Evolutionary conservation across 2,113 vertebrate species (phyloP), one percentile per base, ranked within the genome.

Genomic region (Ramphastos sulfuratus): DNA sequence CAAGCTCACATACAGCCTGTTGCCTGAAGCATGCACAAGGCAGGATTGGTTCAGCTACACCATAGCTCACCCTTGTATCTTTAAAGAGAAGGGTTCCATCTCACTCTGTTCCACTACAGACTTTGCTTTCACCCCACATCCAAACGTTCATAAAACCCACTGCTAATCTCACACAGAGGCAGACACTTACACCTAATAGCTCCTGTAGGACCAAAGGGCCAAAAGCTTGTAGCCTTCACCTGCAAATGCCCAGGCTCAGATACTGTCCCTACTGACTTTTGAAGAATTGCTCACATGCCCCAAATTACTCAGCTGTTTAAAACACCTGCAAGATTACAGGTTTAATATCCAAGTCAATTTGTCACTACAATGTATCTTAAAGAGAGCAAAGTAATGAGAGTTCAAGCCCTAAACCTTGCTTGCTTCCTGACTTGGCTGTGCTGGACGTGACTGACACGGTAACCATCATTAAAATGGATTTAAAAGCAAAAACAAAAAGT

Each of bases 31-130:
- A 5, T 8, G 46, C 4, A 1, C 0, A 2, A 58, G 48, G 55
- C 39, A 20, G 0, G 0, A 61, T 30, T 0, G 11, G 46, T 33
- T 67, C 48, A 58, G 42, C 35, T 33, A 8, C 0, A 0, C 13
- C 3, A 0, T 27, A 33, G 44, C 28, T 83, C 20, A 3, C 13
- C 28, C 25, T 17, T 5, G 1, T 5, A 21, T 56, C n/a, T 37
- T 55, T 12, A 18, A 48, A 60, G 11, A 70, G 63, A 39, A 81
- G 28, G 25, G 27, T 42, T 44, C 6, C 33, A 39, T 23, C 65
- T 59, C 60, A 28, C n/a, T 56, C 46, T 72, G 33, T 19, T 61
- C 30, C 24, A 2, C 66, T 56, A 59, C 55, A 82, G 14, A 46
- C 20, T 35, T 44, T 63, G n/a, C 30, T 77, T 76, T 59, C 31